phyloP scores from a whole-genome alignment of 2,888 invertebrate species.

The Bedellia somnulentella region DNA sequence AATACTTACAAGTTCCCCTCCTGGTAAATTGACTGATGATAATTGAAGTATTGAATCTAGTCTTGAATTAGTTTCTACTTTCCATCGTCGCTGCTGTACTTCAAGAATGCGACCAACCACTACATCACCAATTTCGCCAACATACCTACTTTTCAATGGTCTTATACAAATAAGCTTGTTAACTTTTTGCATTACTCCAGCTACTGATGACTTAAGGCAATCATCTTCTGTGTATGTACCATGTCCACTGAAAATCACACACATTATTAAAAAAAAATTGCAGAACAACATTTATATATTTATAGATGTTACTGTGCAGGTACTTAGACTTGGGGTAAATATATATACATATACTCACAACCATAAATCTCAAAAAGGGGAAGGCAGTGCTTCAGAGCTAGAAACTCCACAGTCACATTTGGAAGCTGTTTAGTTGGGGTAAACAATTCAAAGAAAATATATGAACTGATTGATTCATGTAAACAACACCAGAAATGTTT shows the following conservation, averaged over 20 bases:
- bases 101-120: slow-evolving; percentile 93
- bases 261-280: slow-evolving; percentile 5
- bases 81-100: slow-evolving; percentile 94
- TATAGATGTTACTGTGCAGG: too few species aligned
- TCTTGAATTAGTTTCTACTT: slow-evolving; percentile 90
- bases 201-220: slow-evolving; percentile 86
- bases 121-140: slow-evolving; percentile 95
- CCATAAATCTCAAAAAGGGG: too few species aligned
- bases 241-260: slow-evolving; percentile 84
- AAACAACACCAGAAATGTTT: too few species aligned
- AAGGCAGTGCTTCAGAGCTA: too few species aligned
- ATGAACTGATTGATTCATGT: too few species aligned
- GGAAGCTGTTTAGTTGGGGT: too few species aligned
- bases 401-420: too few species aligned
- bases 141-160: slow-evolving; percentile 88
- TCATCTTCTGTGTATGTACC: slow-evolving; percentile 91
- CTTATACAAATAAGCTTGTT: slow-evolving; percentile 92
- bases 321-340: too few species aligned
- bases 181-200: slow-evolving; percentile 91
- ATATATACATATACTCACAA: too few species aligned
- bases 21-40: slow-evolving; percentile 96
- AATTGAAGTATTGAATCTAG: slow-evolving; percentile 84
- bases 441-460: too few species aligned
- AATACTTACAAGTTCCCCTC: slow-evolving; percentile 85
- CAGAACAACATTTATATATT: too few species aligned